A percentile compares a stretch with the other conserved stretches of the same genome.
Evolutionary conservation across 2,113 vertebrate species (phyloP).

Genomic region (Pterocles orientalis): DNA sequence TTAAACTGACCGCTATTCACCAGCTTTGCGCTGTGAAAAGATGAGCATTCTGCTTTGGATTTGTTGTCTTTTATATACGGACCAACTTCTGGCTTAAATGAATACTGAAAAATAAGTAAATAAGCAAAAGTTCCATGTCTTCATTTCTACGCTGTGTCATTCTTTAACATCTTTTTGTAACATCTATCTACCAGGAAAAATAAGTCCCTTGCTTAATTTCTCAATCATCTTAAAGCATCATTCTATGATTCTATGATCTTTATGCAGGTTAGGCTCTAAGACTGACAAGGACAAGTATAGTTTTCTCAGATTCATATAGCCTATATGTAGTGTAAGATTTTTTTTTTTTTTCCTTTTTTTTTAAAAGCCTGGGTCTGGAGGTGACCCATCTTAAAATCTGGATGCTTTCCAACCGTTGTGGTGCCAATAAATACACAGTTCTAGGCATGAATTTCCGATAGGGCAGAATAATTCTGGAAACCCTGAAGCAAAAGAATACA

Average conservation of each 20-base stretch:
- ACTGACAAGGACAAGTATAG: not conserved
- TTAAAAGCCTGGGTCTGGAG: not conserved
- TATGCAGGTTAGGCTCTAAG: not conserved
- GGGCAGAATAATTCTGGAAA: slow-evolving; percentile 8
- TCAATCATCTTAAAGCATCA: not conserved
- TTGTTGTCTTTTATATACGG: not conserved
- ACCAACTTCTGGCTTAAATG: not conserved
- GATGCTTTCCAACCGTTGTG: not conserved
- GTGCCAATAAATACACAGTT: not conserved
- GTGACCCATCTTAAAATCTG: not conserved
- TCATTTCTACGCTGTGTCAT: not conserved
- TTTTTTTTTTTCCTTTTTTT: not conserved
- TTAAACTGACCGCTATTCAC: not conserved
- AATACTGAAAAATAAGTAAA: not conserved
- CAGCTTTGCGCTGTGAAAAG: not conserved
- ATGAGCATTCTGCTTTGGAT: not conserved
- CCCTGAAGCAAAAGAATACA: slow-evolving; percentile 7
- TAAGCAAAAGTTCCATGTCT: not conserved
- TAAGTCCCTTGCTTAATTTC: not conserved
- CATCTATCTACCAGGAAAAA: not conserved
- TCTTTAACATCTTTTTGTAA: not conserved
- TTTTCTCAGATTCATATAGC: not conserved
- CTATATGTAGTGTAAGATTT: not conserved
- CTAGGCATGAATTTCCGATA: not conserved
- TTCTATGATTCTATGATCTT: too few species aligned